These are phyloP conservation scores for Anneissia japonica DNA, from an alignment of 35 echinoderm and acorn worm species.

Conservation along the genomic window DNA sequence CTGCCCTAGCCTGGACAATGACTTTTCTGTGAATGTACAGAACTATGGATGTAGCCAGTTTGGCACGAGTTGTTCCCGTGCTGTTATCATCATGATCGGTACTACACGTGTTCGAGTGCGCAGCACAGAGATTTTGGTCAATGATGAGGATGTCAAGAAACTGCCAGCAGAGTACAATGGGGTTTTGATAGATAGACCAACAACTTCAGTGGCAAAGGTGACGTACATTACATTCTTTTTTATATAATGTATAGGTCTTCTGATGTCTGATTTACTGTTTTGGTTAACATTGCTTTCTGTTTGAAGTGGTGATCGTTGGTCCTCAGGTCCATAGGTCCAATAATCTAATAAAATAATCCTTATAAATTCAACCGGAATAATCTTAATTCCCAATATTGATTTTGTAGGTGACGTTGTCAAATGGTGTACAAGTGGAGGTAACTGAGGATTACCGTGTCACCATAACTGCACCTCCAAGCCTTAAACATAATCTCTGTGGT, in stretches of 20 bases:
- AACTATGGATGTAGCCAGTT: neutral
- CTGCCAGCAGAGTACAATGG: neutral
- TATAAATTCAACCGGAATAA: too few relatives aligned
- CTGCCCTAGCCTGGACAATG: neutral
- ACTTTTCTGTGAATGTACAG: neutral
- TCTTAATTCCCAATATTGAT: too few relatives aligned
- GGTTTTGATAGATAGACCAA: neutral
- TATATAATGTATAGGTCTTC: too few relatives aligned
- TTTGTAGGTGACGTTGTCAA: slow-evolving; percentile 49
- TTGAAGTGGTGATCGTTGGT: too few relatives aligned
- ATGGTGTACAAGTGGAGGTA: slow-evolving; percentile 49
- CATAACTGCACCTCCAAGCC: slow-evolving; percentile 33
- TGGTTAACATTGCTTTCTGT: too few relatives aligned
- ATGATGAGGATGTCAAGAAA: neutral
- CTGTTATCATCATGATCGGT: neutral
- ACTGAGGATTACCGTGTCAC: slow-evolving; percentile 46
- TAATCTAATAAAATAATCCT: too few relatives aligned
- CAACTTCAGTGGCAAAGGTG: neutral
- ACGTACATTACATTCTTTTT: too few relatives aligned
- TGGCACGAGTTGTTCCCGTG: neutral
- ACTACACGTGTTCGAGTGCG: neutral
- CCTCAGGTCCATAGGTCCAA: too few relatives aligned
- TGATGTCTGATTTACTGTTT: too few relatives aligned
- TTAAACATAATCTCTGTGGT: slow-evolving; percentile 60
- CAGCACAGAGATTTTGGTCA: neutral